Percentiles rank a stretch among this genome's conserved stretches.
phyloP scores from a whole-genome alignment of 2,113 vertebrate genomes.

The Psammodynastes pulverulentus region DNA sequence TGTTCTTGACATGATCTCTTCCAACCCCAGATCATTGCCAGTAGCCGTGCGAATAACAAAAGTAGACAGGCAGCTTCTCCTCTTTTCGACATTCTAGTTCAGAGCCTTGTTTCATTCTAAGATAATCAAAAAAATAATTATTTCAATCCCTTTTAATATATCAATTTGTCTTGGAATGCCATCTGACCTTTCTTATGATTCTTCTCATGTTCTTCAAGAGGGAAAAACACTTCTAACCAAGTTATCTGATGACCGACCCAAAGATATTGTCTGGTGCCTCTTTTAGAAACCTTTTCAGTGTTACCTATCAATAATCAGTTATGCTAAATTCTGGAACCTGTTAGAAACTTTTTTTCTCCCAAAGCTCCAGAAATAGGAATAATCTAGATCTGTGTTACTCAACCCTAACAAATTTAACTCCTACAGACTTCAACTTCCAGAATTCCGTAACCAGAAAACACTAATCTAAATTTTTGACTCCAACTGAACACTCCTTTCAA shows the following conservation, averaged over 20 bases:
- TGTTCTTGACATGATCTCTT: not conserved
- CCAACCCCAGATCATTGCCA: not conserved
- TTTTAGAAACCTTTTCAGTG: not conserved
- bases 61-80: not conserved
- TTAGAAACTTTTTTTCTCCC: not conserved
- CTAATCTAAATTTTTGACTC: not conserved
- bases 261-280: not conserved
- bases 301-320: not conserved
- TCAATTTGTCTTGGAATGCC: not conserved
- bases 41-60: not conserved
- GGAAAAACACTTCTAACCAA: not conserved
- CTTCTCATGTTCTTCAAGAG: not conserved
- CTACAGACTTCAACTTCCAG: not conserved
- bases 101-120: not conserved
- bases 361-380: not conserved
- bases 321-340: not conserved
- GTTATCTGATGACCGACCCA: not conserved
- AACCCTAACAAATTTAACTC: not conserved
- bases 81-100: not conserved
- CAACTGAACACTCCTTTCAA: not conserved
- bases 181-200: not conserved
- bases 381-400: not conserved
- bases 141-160: not conserved
- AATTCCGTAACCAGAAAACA: not conserved
- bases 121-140: not conserved